phyloP scores from a whole-genome alignment of 2,113 vertebrate species.

The Andinoacara biseriatus region DNA sequence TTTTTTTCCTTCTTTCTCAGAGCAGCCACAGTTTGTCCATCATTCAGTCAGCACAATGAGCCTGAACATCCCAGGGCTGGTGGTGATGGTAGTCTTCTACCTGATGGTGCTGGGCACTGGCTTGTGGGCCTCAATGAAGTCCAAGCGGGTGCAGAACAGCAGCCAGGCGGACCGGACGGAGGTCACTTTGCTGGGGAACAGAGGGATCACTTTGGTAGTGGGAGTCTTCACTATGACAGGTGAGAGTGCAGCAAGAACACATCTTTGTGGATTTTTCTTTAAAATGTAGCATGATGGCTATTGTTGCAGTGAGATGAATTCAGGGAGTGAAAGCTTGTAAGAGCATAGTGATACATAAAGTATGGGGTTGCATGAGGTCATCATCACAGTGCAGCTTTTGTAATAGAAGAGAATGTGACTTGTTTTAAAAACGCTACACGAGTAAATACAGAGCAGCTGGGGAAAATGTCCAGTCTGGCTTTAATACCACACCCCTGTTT shows the following conservation, averaged over 20 bases:
- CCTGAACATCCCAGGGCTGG: constrained; percentile 40
- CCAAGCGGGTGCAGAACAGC: constrained; percentile 6
- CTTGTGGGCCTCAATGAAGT: constrained; percentile 52
- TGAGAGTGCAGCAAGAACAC: not conserved
- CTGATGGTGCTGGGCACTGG: constrained; percentile 54
- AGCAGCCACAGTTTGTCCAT: not conserved
- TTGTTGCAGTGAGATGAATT: not conserved
- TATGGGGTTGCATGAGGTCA: not conserved
- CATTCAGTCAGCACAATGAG: not conserved
- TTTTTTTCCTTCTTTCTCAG: not conserved
- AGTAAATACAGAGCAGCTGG: not conserved
- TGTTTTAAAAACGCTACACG: not conserved
- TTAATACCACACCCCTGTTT: not conserved
- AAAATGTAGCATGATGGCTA: not conserved
- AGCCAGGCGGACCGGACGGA: constrained; percentile 28
- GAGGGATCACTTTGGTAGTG: constrained; percentile 46
- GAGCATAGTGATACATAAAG: not conserved
- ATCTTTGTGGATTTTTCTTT: not conserved
- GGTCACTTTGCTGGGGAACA: constrained; percentile 53
- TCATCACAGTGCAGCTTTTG: not conserved
- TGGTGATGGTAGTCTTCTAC: constrained; percentile 50
- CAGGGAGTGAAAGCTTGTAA: not conserved
- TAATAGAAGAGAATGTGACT: not conserved
- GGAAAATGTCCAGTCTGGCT: not conserved
- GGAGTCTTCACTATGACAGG: constrained; percentile 60